Conservation (phyloP, 1,140 invertebrate genomes). For the Chionoecetes opilio region DNA sequence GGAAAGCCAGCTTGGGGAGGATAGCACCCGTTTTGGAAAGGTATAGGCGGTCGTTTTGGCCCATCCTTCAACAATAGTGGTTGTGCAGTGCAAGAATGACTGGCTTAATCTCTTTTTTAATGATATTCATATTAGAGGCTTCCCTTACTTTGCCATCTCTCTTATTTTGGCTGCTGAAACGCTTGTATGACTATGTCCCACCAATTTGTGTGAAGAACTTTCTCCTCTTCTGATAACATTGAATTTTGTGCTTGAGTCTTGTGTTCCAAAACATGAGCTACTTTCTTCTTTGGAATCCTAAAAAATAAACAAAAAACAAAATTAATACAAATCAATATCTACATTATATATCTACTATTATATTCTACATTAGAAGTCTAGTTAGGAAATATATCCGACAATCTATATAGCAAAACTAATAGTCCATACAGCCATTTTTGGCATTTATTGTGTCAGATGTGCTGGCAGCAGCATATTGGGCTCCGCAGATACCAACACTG, state of each 20-base stretch:
- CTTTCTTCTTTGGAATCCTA: slow-evolving; percentile 73
- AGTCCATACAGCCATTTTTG: no score
- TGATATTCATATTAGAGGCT: background rate
- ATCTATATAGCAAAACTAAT: no score
- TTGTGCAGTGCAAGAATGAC: background rate
- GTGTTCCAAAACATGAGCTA: background rate
- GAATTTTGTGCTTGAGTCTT: slow-evolving; percentile 24
- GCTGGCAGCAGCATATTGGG: no score
- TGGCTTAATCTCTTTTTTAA: background rate
- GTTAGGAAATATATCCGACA: no score
- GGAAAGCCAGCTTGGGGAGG: background rate
- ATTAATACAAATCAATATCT: background rate
- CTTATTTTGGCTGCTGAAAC: background rate
- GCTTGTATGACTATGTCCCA: slow-evolving; percentile 29
- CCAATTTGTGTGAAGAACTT: background rate
- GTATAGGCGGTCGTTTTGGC: background rate
- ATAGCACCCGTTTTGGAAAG: background rate
- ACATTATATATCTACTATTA: background rate
- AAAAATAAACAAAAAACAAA: slow-evolving; percentile 43
- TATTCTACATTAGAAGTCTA: no score
- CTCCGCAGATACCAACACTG: no score
- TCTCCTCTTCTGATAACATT: slow-evolving; percentile 47
- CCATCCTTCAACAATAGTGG: slow-evolving; percentile 48
- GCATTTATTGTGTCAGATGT: no score
- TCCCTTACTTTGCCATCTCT: slow-evolving; percentile 23